These are phyloP conservation scores for Tenrec ecaudatus DNA, from an alignment of 2,113 vertebrate species.

Conservation along the genomic window DNA sequence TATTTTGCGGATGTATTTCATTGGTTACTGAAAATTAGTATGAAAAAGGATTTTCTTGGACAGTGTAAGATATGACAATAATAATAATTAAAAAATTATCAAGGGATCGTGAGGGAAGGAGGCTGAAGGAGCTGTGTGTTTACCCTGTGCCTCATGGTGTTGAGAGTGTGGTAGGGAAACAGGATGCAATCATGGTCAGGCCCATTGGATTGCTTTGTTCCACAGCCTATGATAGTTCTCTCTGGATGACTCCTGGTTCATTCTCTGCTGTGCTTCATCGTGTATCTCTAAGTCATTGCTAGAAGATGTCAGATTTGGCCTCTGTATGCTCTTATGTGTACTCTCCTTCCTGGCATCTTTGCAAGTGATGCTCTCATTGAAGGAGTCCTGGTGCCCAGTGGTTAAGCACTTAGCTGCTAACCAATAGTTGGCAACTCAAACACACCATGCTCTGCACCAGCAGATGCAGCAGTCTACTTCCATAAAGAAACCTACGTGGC, in stretches of 20 bases:
- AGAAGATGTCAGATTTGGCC: not conserved
- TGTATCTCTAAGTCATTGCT: not conserved
- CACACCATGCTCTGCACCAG: no score
- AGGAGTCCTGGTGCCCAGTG: not conserved
- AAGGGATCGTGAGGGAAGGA: no score
- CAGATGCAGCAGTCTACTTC: no score
- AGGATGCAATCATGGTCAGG: not conserved
- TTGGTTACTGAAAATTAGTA: slow-evolving; percentile 29
- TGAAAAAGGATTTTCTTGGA: not conserved
- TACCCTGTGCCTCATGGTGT: not conserved
- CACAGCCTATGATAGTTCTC: not conserved
- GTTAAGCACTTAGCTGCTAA: no score
- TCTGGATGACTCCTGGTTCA: not conserved
- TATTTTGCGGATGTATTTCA: not conserved
- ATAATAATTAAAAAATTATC: no score
- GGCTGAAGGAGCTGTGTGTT: not conserved
- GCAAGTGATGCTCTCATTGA: not conserved
- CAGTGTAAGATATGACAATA: no score
- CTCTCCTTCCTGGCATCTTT: not conserved
- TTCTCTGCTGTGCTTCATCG: not conserved
- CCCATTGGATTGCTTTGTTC: not conserved
- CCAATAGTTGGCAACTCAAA: no score
- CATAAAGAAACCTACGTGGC: not conserved
- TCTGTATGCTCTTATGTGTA: no score
- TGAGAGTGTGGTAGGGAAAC: not conserved